Percentiles rank a stretch among this genome's conserved stretches.
Conservation (phyloP, 2,797 vertebrate species). For the Diplodus puntazzo region DNA sequence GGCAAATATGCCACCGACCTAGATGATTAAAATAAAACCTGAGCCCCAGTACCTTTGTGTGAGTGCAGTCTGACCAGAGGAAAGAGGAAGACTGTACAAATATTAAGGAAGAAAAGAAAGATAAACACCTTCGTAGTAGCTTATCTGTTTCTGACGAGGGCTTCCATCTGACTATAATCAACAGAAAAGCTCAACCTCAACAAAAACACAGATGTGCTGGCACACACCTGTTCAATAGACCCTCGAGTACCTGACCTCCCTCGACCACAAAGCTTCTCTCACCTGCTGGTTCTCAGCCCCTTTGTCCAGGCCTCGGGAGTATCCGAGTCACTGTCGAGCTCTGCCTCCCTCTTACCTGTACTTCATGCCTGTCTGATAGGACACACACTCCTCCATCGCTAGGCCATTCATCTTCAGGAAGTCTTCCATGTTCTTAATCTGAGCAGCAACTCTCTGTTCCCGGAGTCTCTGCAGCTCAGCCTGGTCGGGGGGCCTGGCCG, state of each 20-base stretch:
- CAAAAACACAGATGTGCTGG: not conserved
- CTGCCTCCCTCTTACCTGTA: slow-evolving; percentile 93
- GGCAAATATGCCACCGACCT: slow-evolving; percentile 81
- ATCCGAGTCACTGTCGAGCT: slow-evolving; percentile 34
- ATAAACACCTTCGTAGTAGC: not conserved
- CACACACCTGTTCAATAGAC: slow-evolving; percentile 29
- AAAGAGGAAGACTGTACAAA: slow-evolving; percentile 51
- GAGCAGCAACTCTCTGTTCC: slow-evolving; percentile 92
- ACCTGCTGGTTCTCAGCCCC: slow-evolving; percentile 47
- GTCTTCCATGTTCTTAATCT: slow-evolving; percentile 96
- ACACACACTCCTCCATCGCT: slow-evolving; percentile 93
- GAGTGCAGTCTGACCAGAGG: slow-evolving; percentile 64
- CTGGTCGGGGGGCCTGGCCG: slow-evolving; percentile 84
- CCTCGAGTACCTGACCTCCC: slow-evolving; percentile 13
- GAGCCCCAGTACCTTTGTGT: slow-evolving; percentile 62
- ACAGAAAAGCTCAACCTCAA: not conserved
- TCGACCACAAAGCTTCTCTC: slow-evolving; percentile 22
- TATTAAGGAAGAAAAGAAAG: slow-evolving; percentile 18
- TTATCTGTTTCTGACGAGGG: slow-evolving; percentile 12
- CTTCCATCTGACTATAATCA: not conserved
- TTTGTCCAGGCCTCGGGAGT: slow-evolving; percentile 22
- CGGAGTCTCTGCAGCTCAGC: slow-evolving; percentile 92
- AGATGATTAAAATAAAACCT: slow-evolving; percentile 87
- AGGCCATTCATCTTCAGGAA: slow-evolving; percentile 97
- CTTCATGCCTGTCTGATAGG: slow-evolving; percentile 94